Evolutionary conservation across 2,797 vertebrate species (phyloP).

Genomic region (Enteromius unitaeniatus): DNA sequence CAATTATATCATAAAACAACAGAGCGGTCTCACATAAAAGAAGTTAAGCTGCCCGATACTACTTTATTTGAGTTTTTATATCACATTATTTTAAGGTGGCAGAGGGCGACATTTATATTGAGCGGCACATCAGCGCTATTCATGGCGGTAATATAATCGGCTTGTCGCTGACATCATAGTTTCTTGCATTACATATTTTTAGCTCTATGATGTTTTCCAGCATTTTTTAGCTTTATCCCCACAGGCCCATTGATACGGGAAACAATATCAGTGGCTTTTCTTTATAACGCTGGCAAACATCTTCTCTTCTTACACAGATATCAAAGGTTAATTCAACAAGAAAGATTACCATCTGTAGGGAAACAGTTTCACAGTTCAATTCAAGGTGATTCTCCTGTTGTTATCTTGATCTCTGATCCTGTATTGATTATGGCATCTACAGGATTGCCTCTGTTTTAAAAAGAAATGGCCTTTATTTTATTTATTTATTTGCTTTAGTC

Average conservation of each 20-base stretch:
- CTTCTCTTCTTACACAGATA: not conserved
- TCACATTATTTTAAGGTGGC: slow-evolving; percentile 11
- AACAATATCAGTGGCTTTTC: not conserved
- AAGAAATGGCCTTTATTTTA: not conserved
- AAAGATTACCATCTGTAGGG: not conserved
- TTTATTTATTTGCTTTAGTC: not conserved
- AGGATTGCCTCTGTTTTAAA: slow-evolving; percentile 14
- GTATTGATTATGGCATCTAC: slow-evolving; percentile 6
- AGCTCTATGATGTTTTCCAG: no score
- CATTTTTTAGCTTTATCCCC: not conserved
- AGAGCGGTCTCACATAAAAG: slow-evolving; percentile 51
- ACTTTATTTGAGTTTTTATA: slow-evolving; percentile 49
- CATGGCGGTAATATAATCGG: not conserved
- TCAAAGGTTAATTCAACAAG: not conserved
- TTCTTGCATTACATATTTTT: not conserved
- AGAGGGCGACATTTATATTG: not conserved
- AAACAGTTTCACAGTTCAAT: slow-evolving; percentile 1
- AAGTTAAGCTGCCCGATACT: slow-evolving; percentile 13
- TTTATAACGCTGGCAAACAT: not conserved
- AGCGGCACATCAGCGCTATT: not conserved
- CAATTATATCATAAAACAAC: slow-evolving; percentile 58
- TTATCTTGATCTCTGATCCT: slow-evolving; percentile 21
- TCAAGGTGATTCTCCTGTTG: not conserved
- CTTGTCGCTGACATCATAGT: not conserved
- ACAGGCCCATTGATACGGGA: not conserved